Conservation (phyloP, 1,140 invertebrate species). For the Bombus huntii region DNA sequence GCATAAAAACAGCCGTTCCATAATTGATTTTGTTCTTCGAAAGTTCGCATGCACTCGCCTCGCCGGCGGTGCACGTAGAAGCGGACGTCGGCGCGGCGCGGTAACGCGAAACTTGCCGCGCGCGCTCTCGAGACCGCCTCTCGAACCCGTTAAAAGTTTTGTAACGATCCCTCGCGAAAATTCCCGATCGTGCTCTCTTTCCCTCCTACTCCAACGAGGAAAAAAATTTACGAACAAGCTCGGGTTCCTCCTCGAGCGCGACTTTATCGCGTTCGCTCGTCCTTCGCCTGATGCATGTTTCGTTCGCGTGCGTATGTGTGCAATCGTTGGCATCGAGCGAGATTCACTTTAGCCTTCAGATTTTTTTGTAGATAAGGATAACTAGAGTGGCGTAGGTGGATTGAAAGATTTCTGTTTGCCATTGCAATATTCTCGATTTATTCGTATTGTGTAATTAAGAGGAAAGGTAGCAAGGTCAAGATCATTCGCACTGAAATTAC, state of each 20-base stretch:
- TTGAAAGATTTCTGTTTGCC: no score
- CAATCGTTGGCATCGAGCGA: background rate
- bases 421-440: background rate
- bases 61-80: background rate
- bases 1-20: conserved; percentile 74
- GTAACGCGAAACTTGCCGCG: conserved; percentile 70
- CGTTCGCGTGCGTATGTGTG: background rate
- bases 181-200: conserved; percentile 62
- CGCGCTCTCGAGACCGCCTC: conserved; percentile 67
- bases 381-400: background rate
- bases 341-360: background rate
- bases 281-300: background rate
- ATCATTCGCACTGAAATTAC: background rate
- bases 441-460: no score
- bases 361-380: background rate
- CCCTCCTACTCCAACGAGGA: conserved; percentile 25
- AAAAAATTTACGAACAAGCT: conserved; percentile 31
- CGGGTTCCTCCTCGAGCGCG: background rate
- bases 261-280: conserved; percentile 1
- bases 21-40: conserved; percentile 78
- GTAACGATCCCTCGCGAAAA: conserved; percentile 74
- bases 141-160: conserved; percentile 76
- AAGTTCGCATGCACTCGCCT: conserved; percentile 73
- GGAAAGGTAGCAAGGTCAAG: background rate
- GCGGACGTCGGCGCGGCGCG: conserved; percentile 8